phyloP scores from a whole-genome alignment of 92 coral and sea anemone species.

The Bergia puertoricense region DNA sequence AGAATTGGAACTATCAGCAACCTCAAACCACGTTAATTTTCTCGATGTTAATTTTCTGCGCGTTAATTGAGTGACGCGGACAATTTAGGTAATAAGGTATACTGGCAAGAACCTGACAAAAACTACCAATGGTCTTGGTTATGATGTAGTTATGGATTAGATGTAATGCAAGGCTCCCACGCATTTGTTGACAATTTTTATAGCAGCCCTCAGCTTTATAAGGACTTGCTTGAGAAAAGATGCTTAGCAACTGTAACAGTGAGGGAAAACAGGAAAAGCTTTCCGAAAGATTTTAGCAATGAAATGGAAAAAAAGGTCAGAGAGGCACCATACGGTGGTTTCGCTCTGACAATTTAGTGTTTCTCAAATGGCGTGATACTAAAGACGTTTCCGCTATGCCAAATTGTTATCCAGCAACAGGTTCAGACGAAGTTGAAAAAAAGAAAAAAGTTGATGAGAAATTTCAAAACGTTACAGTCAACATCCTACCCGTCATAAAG shows the following conservation, averaged over 20 bases:
- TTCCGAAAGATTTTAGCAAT: slow-evolving; percentile 40
- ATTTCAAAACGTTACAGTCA: slow-evolving; percentile 20
- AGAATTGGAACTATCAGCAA: too few relatives aligned
- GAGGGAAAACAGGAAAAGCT: slow-evolving; percentile 51
- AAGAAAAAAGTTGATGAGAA: slow-evolving; percentile 43
- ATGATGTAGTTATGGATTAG: slow-evolving; percentile 53
- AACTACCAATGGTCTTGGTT: slow-evolving; percentile 45
- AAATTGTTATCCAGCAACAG: slow-evolving; percentile 40
- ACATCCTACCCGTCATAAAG: slow-evolving; percentile 45
- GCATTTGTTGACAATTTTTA: slow-evolving; percentile 61
- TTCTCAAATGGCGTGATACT: slow-evolving; percentile 50
- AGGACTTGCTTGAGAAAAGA: slow-evolving; percentile 32
- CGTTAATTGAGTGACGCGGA: too few relatives aligned
- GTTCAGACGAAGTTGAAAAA: slow-evolving; percentile 30
- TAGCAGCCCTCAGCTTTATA: slow-evolving; percentile 43
- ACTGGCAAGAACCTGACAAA: slow-evolving; percentile 46
- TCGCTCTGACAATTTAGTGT: neutral
- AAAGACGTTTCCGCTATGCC: slow-evolving; percentile 48
- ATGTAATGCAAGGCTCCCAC: slow-evolving; percentile 51
- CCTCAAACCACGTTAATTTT: too few relatives aligned
- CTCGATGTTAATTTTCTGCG: too few relatives aligned
- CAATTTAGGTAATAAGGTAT: neutral
- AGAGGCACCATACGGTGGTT: slow-evolving; percentile 52
- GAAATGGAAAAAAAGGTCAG: slow-evolving; percentile 1
- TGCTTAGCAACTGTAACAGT: slow-evolving; percentile 60